Percentiles rank a stretch among this genome's conserved stretches.
Conservation (phyloP, 2,113 vertebrate genomes). For the Oreochromis niloticus region DNA sequence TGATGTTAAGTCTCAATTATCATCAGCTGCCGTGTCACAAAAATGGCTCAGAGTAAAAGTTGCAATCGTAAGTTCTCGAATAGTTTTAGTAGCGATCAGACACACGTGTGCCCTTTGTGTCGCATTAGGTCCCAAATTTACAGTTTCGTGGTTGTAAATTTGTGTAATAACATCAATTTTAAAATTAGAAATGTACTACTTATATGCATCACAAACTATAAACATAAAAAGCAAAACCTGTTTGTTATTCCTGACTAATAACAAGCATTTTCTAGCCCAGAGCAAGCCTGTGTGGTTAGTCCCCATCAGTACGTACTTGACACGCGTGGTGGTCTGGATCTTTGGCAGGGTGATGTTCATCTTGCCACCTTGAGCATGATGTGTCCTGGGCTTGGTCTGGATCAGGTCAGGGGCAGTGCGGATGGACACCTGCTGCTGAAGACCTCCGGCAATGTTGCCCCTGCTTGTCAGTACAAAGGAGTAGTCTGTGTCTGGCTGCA, state of each 20-base stretch:
- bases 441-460: conserved; percentile 91
- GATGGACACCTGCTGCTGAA: conserved; percentile 97
- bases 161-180: background rate
- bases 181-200: background rate
- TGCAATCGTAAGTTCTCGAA: conserved; percentile 10
- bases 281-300: background rate
- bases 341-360: conserved; percentile 84
- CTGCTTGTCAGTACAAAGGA: conserved; percentile 95
- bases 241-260: background rate
- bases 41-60: conserved; percentile 6
- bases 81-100: conserved; percentile 1
- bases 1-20: conserved; percentile 34
- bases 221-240: background rate
- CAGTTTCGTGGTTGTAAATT: background rate
- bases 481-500: conserved; percentile 94
- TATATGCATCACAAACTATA: background rate
- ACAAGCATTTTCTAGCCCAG: background rate
- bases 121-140: background rate
- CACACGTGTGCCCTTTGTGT: background rate
- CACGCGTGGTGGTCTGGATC: conserved; percentile 76
- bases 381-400: conserved; percentile 83
- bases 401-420: conserved; percentile 92
- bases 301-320: conserved; percentile 76
- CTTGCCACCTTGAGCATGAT: conserved; percentile 80
- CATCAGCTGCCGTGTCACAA: conserved; percentile 24